These are phyloP conservation scores for Agonopterix arenella DNA, from an alignment of 2,888 invertebrate genomes.

Conservation along the genomic window DNA sequence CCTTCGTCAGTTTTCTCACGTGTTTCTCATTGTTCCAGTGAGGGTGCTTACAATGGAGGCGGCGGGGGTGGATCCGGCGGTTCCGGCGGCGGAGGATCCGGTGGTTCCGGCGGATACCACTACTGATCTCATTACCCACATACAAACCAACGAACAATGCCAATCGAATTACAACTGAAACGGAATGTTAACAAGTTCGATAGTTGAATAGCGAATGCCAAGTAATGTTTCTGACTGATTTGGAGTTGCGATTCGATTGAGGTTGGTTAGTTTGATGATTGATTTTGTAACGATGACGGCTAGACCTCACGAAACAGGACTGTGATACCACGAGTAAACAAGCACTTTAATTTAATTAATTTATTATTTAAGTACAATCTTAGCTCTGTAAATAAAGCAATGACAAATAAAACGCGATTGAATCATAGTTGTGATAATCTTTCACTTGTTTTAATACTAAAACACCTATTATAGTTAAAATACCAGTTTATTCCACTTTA, in stretches of 20 bases:
- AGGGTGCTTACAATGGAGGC: conserved; percentile 57
- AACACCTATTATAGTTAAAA: too few relatives aligned
- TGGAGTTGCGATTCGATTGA: too few relatives aligned
- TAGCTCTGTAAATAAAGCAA: conserved; percentile 51
- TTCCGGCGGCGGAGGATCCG: conserved; percentile 30
- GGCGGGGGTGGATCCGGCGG: conserved; percentile 60
- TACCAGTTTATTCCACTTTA: too few relatives aligned
- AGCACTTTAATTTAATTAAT: conserved; percentile 52
- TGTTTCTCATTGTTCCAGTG: conserved; percentile 33
- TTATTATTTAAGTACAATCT: conserved; percentile 29
- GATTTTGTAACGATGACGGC: conserved; percentile 4
- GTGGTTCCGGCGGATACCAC: conserved; percentile 50
- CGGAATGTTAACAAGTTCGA: too few relatives aligned
- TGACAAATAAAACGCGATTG: not conserved
- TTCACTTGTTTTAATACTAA: too few relatives aligned
- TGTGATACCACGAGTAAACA: conserved; percentile 62
- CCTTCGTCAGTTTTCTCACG: not conserved
- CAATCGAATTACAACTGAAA: too few relatives aligned
- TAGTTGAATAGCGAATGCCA: too few relatives aligned
- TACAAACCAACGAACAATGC: too few relatives aligned
- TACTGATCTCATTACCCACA: conserved; percentile 49
- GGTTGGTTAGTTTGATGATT: too few relatives aligned
- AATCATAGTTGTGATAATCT: not conserved
- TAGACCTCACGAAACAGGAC: conserved; percentile 29
- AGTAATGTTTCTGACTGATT: too few relatives aligned